phyloP scores from a whole-genome alignment of 2,113 vertebrate genomes.

The Smithornis capensis region DNA sequence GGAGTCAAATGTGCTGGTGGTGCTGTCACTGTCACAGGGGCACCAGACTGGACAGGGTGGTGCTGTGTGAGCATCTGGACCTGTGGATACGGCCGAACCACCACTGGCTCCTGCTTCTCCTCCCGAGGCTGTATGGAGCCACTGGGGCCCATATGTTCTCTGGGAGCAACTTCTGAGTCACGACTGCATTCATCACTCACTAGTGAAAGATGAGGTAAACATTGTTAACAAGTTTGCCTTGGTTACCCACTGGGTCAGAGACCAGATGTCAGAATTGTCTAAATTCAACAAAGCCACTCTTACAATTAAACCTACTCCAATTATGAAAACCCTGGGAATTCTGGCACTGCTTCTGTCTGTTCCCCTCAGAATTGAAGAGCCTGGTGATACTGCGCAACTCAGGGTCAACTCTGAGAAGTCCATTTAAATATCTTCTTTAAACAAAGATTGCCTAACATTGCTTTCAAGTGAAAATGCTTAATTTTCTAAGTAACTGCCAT shows the following conservation, averaged over 20 bases:
- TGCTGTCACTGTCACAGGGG: slow-evolving; percentile 84
- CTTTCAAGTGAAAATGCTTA: not conserved
- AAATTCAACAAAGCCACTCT: not conserved
- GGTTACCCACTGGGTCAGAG: not conserved
- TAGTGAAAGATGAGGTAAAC: not conserved
- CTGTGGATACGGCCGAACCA: slow-evolving; percentile 94
- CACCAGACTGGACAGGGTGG: slow-evolving; percentile 83
- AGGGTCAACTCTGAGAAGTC: not conserved
- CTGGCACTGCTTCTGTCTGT: not conserved
- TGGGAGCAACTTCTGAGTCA: slow-evolving; percentile 82
- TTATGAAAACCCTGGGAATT: not conserved
- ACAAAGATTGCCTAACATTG: not conserved
- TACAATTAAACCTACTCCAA: fast-evolving
- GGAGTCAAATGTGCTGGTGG: slow-evolving; percentile 86
- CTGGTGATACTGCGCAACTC: not conserved
- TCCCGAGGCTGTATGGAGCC: slow-evolving; percentile 83
- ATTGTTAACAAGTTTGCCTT: fast-evolving
- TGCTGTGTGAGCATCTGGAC: slow-evolving; percentile 85
- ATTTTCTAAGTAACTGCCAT: not conserved
- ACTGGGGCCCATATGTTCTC: slow-evolving; percentile 78
- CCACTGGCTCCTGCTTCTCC: slow-evolving; percentile 95
- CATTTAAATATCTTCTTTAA: not conserved
- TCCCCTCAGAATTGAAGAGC: not conserved
- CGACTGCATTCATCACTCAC: slow-evolving; percentile 79
- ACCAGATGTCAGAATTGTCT: fast-evolving